A percentile compares a stretch with the other conserved stretches of the same genome.
phyloP scores from a whole-genome alignment of 2,888 invertebrate genomes.

The Acleris sparsana region DNA sequence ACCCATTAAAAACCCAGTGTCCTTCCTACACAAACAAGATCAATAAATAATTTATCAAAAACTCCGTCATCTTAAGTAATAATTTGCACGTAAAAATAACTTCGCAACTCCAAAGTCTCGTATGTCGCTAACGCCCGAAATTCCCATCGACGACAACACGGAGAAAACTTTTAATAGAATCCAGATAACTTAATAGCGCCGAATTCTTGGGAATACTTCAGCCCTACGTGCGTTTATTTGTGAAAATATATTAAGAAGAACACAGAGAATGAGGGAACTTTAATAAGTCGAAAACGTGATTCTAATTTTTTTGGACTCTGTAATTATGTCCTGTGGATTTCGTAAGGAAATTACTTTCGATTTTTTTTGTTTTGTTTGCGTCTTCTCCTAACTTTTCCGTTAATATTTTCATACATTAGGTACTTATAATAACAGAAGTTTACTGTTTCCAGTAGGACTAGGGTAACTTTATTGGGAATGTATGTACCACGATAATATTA shows the following conservation, averaged over 20 bases:
- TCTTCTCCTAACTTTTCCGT: too few species aligned
- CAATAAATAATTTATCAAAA: not conserved
- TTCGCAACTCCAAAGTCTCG: constrained; percentile 13
- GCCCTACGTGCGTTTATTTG: constrained; percentile 8
- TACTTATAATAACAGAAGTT: too few species aligned
- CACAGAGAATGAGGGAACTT: constrained; percentile 3
- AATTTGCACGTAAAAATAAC: constrained; percentile 23
- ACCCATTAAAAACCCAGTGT: not conserved
- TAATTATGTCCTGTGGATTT: constrained; percentile 6
- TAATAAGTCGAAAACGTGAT: constrained; percentile 17
- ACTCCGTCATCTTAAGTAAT: constrained; percentile 11
- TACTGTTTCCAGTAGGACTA: too few species aligned
- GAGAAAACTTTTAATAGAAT: constrained; percentile 54
- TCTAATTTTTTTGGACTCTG: constrained; percentile 1
- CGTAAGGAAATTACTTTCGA: constrained; percentile 9
- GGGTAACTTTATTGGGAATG: too few species aligned
- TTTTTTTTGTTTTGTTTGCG: constrained; percentile 1
- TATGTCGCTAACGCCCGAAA: constrained; percentile 4
- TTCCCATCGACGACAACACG: constrained; percentile 27
- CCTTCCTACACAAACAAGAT: not conserved
- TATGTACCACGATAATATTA: too few species aligned
- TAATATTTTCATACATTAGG: too few species aligned
- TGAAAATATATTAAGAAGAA: constrained; percentile 9
- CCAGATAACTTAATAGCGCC: constrained; percentile 47
- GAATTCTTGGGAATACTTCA: constrained; percentile 41